phyloP scores from a whole-genome alignment of 1,140 invertebrate genomes.

The Vanessa atalanta region DNA sequence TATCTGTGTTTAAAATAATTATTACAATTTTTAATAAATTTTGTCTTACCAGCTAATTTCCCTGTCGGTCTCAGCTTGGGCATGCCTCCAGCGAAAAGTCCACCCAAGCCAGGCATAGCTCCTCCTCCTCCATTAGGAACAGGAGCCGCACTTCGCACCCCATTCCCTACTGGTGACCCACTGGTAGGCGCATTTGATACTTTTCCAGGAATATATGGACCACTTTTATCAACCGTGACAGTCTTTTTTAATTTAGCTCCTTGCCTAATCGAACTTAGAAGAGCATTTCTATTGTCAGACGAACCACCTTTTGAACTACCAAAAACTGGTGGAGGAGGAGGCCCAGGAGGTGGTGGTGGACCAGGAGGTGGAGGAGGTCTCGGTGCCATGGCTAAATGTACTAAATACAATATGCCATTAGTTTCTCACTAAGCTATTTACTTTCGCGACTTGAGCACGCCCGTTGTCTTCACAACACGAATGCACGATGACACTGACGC shows the following conservation, averaged over 20 bases:
- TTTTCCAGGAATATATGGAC: slow-evolving; percentile 86
- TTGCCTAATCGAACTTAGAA: slow-evolving; percentile 91
- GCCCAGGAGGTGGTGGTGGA: slow-evolving; percentile 82
- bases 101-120: slow-evolving; percentile 84
- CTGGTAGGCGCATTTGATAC: slow-evolving; percentile 52
- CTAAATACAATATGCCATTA: slow-evolving; percentile 56
- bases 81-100: slow-evolving; percentile 92
- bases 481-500: slow-evolving; percentile 53
- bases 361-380: slow-evolving; percentile 81
- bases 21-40: not conserved
- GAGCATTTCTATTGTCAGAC: slow-evolving; percentile 83
- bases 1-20: not conserved
- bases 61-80: slow-evolving; percentile 92
- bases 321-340: slow-evolving; percentile 85
- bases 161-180: slow-evolving; percentile 57
- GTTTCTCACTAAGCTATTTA: slow-evolving; percentile 34
- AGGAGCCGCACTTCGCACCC: slow-evolving; percentile 69
- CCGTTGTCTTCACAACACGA: slow-evolving; percentile 42
- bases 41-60: slow-evolving; percentile 66
- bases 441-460: slow-evolving; percentile 23
- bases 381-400: slow-evolving; percentile 55
- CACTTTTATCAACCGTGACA: slow-evolving; percentile 93
- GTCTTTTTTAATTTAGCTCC: slow-evolving; percentile 92
- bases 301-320: slow-evolving; percentile 78
- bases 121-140: slow-evolving; percentile 76